phyloP scores from a whole-genome alignment of 1,140 invertebrate genomes.

The Battus philenor region DNA sequence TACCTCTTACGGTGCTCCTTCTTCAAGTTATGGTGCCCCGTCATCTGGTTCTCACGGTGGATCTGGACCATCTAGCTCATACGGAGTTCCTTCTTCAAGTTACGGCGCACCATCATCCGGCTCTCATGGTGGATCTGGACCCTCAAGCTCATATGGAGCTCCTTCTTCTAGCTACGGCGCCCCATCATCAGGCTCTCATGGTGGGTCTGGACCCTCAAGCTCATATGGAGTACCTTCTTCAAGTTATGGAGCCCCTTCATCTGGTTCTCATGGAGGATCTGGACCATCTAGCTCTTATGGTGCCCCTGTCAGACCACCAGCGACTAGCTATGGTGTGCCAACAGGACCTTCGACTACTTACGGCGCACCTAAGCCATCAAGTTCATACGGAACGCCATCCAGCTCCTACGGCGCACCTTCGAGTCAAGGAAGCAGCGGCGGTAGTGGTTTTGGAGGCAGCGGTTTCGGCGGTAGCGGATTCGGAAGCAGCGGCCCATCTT shows the following conservation, averaged over 20 bases:
- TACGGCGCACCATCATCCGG: constrained; percentile 23
- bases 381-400: constrained; percentile 46
- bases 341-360: constrained; percentile 54
- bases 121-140: constrained; percentile 21
- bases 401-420: constrained; percentile 35
- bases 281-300: constrained; percentile 57
- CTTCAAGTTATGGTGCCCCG: constrained; percentile 59
- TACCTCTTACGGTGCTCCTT: constrained; percentile 43
- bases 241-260: constrained; percentile 35
- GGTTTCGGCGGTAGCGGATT: constrained; percentile 46
- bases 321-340: constrained; percentile 70
- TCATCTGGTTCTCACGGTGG: constrained; percentile 25
- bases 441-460: constrained; percentile 44
- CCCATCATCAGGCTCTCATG: constrained; percentile 37
- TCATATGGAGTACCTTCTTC: constrained; percentile 60
- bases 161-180: constrained; percentile 71
- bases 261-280: constrained; percentile 51
- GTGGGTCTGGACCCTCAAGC: constrained; percentile 40
- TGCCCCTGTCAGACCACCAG: constrained; percentile 63
- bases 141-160: constrained; percentile 49
- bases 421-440: constrained; percentile 33
- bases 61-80: constrained; percentile 31
- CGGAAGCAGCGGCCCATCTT: constrained; percentile 41
- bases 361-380: constrained; percentile 52
- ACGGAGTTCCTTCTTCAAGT: constrained; percentile 35